phyloP scores from a whole-genome alignment of 2,113 vertebrate genomes.

The Bombycilla garrulus region DNA sequence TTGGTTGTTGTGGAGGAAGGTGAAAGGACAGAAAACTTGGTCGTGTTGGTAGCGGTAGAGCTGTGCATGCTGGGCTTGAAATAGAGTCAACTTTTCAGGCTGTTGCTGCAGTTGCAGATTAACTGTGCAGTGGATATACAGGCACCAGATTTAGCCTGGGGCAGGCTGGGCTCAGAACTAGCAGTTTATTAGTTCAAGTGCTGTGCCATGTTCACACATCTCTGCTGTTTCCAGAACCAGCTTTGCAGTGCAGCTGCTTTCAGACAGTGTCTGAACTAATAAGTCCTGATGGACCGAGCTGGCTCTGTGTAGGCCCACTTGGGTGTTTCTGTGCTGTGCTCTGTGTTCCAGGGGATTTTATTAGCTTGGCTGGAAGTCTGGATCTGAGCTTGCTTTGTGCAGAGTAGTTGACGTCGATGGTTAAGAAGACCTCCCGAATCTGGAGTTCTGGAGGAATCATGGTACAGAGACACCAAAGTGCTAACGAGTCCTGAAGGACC shows the following conservation, averaged over 20 bases:
- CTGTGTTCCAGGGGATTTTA: conserved; percentile 41
- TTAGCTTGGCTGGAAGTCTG: conserved; percentile 13
- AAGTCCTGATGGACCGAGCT: conserved; percentile 49
- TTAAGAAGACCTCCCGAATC: neutral
- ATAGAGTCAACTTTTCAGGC: neutral
- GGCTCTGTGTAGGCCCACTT: conserved; percentile 8
- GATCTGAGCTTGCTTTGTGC: conserved; percentile 7
- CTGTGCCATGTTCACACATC: conserved; percentile 56
- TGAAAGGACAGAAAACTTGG: neutral
- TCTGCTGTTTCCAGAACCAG: conserved; percentile 43
- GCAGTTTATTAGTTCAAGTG: conserved; percentile 43
- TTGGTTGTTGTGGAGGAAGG: neutral
- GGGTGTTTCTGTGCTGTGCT: conserved; percentile 34
- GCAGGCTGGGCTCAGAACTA: conserved; percentile 11
- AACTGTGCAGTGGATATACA: neutral
- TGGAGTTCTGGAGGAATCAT: neutral
- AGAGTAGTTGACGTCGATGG: neutral
- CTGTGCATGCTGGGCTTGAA: neutral
- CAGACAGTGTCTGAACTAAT: conserved; percentile 31
- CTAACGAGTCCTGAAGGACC: neutral
- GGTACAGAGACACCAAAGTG: neutral
- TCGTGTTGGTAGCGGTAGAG: neutral
- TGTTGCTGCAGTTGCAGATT: neutral
- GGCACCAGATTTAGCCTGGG: conserved; percentile 26
- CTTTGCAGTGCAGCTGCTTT: conserved; percentile 49